Conservation (phyloP, 1,140 invertebrate species). For the Colletes gigas region DNA sequence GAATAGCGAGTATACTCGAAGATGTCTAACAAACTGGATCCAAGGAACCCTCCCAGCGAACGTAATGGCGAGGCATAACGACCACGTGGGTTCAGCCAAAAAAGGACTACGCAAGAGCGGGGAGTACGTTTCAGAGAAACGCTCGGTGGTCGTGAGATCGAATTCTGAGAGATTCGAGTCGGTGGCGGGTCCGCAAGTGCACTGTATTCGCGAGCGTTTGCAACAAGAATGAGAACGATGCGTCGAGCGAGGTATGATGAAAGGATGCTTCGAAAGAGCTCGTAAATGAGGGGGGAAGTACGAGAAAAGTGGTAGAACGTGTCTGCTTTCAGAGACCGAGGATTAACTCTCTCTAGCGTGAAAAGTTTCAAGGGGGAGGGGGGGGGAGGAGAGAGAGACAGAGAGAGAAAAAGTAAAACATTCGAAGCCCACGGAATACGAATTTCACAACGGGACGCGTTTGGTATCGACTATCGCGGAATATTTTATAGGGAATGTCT, state of each 20-base stretch:
- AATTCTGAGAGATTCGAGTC: neutral
- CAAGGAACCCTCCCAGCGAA: no score
- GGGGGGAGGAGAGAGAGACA: no score
- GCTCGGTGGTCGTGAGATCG: neutral
- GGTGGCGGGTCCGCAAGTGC: neutral
- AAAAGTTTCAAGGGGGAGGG: neutral
- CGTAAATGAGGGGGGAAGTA: neutral
- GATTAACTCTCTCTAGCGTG: neutral
- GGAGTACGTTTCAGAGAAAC: no score
- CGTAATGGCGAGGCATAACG: no score
- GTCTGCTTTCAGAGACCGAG: constrained; percentile 1
- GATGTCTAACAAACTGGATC: no score
- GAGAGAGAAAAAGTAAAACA: no score
- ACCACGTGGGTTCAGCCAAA: no score
- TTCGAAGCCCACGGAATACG: neutral
- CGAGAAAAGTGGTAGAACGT: neutral
- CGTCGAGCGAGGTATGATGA: constrained; percentile 2
- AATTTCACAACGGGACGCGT: neutral
- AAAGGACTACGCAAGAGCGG: no score
- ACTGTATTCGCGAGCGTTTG: neutral
- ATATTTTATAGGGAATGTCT: no score
- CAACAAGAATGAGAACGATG: neutral
- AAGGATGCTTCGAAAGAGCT: constrained; percentile 1
- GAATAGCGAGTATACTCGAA: no score
- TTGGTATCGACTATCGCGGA: no score